Evolutionary conservation across 2,797 vertebrate genomes (phyloP), one percentile per base, ranked within the genome.

Genomic region (Sardinella longiceps): DNA sequence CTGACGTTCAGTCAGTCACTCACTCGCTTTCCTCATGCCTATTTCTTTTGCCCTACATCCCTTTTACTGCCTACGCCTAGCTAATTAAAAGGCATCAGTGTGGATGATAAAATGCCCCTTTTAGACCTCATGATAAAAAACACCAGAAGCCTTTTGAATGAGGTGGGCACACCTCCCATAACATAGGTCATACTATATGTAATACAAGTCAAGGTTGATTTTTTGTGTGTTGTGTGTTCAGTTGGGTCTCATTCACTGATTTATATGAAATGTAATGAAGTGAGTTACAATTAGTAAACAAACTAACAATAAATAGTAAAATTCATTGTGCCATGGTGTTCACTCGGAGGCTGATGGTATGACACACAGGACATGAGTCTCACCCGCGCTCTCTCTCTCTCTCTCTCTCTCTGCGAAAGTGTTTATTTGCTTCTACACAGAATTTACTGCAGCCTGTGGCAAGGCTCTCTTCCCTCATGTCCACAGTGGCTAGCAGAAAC

Each of bases 351-450:
- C 15, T 74, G 25, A 66, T 66, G 60, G 60, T 15, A 12, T 66
- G 28, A 63, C 58, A n/a, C n/a, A 63, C 60, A 66, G 60, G 25
- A 25, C 2, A 74, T 7, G 14, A 15, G 28, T 70, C 63, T 28
- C 63, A 11, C 5, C n/a, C n/a, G n/a, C n/a, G 0, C 28, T 51
- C 11, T 15, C 46, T 53, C 50, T 1, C 20, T 58, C 33, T 82
- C 2, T 60, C 4, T 10, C n/a, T 12, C 48, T 53, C 11, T 80
- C 66, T 56, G 33, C 88, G 84, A 84, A 77, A 77, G 86, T 85
- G 83, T 90, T 90, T 90, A 89, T 91, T 92, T 92, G 87, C 85
- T 83, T 85, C 63, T 51, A 74, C 84, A 82, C 58, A 88, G 82
- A 30, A 90, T 90, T 86, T 90, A 88, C 86, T 87, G 86, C 89